Conservation (phyloP, 2,113 vertebrate species). For the Polypterus senegalus region DNA sequence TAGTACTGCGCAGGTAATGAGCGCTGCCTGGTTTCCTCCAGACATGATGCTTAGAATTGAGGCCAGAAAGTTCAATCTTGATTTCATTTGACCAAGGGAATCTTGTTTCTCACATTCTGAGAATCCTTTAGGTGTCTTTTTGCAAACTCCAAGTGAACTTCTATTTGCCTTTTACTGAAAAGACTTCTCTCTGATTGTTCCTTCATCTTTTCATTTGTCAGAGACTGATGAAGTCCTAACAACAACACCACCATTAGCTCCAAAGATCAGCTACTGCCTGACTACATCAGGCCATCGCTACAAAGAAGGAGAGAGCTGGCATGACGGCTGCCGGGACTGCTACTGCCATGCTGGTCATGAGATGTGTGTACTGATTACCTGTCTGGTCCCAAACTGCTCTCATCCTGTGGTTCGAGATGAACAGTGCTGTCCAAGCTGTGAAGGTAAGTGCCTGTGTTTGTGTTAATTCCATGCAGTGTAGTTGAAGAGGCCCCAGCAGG, state of each 20-base stretch:
- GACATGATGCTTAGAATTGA: no score
- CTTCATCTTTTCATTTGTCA: constrained; percentile 18
- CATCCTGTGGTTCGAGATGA: constrained; percentile 44
- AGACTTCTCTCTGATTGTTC: not conserved
- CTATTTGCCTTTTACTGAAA: no score
- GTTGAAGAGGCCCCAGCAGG: no score
- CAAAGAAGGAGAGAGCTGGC: constrained; percentile 53
- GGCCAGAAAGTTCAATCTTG: no score
- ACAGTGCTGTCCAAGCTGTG: constrained; percentile 60
- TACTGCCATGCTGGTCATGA: constrained; percentile 54
- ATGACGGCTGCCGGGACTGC: constrained; percentile 61
- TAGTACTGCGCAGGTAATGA: no score
- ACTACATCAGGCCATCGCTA: constrained; percentile 43
- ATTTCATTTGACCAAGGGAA: no score
- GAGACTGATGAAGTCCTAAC: constrained; percentile 29
- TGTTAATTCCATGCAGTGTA: no score
- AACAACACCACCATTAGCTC: constrained; percentile 10
- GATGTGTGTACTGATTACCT: constrained; percentile 64
- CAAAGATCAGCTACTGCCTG: constrained; percentile 36
- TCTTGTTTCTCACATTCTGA: no score
- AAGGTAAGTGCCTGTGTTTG: constrained; percentile 34
- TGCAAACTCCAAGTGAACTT: no score
- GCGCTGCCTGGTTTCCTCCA: no score
- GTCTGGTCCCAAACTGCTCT: constrained; percentile 49
- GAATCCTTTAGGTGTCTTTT: no score